phyloP scores from a whole-genome alignment of 2,888 invertebrate genomes.

The Ophion costatus region DNA sequence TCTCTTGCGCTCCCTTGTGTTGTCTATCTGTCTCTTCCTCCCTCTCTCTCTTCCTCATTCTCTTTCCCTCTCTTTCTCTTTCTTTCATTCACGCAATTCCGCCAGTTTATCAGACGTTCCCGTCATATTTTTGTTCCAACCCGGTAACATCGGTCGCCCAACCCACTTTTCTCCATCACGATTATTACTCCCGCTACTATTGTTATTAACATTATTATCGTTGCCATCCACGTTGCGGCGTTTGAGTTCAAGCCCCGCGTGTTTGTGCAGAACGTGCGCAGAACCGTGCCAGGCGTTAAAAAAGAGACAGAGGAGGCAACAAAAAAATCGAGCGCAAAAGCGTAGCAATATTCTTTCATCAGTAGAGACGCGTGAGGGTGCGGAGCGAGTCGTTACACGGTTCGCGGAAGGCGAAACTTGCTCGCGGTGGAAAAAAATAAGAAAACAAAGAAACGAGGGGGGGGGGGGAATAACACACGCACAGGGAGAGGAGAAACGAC shows the following conservation, averaged over 20 bases:
- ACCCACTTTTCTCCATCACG: no score
- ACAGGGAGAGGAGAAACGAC: slow-evolving; percentile 48
- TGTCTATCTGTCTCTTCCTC: slow-evolving; percentile 29
- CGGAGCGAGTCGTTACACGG: slow-evolving; percentile 77
- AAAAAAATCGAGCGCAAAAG: slow-evolving; percentile 4
- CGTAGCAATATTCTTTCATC: slow-evolving; percentile 79
- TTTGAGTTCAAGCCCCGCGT: slow-evolving; percentile 53
- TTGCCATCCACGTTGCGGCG: slow-evolving; percentile 48
- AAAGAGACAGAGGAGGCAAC: not conserved
- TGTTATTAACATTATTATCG: slow-evolving; percentile 24
- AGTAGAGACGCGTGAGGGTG: slow-evolving; percentile 70
- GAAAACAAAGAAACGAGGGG: not conserved
- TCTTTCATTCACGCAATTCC: no score
- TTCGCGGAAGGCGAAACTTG: slow-evolving; percentile 49
- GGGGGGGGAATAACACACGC: not conserved
- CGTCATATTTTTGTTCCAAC: no score
- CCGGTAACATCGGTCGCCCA: no score
- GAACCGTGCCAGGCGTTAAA: slow-evolving; percentile 22
- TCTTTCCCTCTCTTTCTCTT: no score
- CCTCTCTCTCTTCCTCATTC: not conserved
- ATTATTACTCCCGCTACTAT: slow-evolving; percentile 15
- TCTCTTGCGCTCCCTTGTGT: slow-evolving; percentile 37
- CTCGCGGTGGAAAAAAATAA: slow-evolving; percentile 18
- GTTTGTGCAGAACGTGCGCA: slow-evolving; percentile 71
- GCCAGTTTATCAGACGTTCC: no score